phyloP scores from a whole-genome alignment of 2,888 invertebrate species.

The Scelioninae gen. 1 region DNA sequence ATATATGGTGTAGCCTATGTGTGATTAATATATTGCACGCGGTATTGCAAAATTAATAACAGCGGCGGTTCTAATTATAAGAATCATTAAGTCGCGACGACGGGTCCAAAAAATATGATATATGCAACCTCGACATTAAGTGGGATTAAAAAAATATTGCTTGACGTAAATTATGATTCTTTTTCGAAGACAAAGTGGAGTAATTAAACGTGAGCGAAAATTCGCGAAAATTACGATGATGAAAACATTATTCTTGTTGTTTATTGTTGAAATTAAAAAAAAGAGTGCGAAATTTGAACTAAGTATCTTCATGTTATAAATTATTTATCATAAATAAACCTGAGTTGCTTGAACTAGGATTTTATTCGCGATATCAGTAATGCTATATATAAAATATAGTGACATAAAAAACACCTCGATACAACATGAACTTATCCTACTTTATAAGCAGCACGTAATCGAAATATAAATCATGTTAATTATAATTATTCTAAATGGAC shows the following conservation, averaged over 20 bases:
- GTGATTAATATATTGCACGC: conserved; percentile 24
- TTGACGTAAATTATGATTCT: too few species aligned
- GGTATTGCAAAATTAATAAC: conserved; percentile 3
- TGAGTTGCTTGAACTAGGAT: conserved; percentile 36
- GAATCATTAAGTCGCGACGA: background rate
- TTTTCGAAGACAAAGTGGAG: too few species aligned
- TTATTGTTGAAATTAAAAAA: background rate
- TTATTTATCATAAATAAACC: conserved; percentile 31
- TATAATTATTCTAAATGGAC: conserved; percentile 2
- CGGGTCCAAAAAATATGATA: background rate
- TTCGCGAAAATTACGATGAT: too few species aligned
- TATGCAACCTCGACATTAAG: background rate
- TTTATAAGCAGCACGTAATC: conserved; percentile 5
- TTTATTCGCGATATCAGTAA: conserved; percentile 28
- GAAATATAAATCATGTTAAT: conserved; percentile 2
- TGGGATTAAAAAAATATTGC: background rate
- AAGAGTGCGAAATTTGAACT: background rate
- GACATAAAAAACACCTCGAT: conserved; percentile 30
- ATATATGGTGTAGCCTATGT: conserved; percentile 11
- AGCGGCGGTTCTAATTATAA: background rate
- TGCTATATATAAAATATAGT: conserved; percentile 32
- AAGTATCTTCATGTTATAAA: background rate
- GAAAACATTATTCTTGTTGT: background rate
- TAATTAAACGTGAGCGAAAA: too few species aligned
- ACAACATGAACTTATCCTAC: conserved; percentile 26